phyloP scores from a whole-genome alignment of 1,140 invertebrate species.

The Heliconius congener region DNA sequence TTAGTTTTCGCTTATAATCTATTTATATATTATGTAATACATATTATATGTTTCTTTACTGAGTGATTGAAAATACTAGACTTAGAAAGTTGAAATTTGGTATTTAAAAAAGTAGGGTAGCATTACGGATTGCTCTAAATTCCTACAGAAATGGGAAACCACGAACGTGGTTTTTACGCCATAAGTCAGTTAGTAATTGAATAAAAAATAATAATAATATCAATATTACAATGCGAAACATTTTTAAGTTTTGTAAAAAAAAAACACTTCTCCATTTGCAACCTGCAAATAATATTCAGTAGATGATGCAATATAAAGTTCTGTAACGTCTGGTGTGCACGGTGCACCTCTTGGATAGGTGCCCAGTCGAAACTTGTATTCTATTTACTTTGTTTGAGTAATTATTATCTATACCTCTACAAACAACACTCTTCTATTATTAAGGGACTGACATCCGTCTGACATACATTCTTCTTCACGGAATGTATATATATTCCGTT shows the following conservation, averaged over 20 bases:
- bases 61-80: no score
- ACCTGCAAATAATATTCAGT: neutral
- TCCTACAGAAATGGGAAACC: no score
- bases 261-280: neutral
- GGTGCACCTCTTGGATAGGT: neutral
- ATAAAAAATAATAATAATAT: neutral
- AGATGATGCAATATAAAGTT: constrained; percentile 9
- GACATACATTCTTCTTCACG: no score
- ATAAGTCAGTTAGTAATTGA: neutral
- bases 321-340: neutral
- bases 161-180: no score
- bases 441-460: no score
- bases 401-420: neutral
- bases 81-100: no score
- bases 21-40: no score
- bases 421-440: no score
- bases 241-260: neutral
- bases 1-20: neutral
- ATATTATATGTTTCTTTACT: no score
- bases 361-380: neutral
- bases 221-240: neutral
- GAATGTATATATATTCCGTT: no score
- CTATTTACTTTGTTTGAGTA: neutral
- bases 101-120: no score
- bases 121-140: no score